Conservation (phyloP, 2,797 vertebrate species). For the Thunnus albacares region DNA sequence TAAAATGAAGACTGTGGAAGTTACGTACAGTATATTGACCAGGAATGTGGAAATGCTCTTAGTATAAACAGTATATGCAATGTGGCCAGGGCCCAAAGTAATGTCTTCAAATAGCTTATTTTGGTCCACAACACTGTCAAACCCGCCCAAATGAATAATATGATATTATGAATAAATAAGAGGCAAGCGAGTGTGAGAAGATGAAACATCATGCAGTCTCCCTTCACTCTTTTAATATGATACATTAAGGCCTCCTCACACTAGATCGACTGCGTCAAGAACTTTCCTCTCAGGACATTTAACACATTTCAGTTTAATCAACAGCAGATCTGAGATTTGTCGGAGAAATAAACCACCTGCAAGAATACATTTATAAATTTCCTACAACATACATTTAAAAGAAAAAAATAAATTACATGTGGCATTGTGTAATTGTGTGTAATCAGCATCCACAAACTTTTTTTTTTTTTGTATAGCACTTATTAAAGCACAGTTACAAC, state of each 20-base stretch:
- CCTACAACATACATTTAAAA: background rate
- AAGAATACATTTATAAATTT: background rate
- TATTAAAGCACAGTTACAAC: no score
- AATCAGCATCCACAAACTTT: background rate
- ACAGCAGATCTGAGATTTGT: constrained; percentile 5
- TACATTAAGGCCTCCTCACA: no score
- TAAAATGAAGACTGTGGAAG: no score
- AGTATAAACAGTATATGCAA: no score
- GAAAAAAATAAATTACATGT: background rate
- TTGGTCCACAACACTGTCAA: background rate
- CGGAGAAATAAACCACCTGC: background rate
- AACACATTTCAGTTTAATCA: background rate
- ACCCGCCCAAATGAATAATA: background rate
- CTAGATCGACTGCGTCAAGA: background rate
- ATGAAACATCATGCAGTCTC: background rate
- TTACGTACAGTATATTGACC: no score
- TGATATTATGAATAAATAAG: background rate
- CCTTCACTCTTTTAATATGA: background rate
- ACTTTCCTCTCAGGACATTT: background rate
- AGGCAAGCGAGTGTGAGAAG: background rate
- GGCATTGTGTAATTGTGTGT: background rate
- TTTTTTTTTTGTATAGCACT: no score
- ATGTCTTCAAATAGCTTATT: background rate
- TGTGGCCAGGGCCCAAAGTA: no score
- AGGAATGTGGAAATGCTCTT: no score